phyloP scores from a whole-genome alignment of 1,140 invertebrate genomes.

The Rhopalosiphum maidis region DNA sequence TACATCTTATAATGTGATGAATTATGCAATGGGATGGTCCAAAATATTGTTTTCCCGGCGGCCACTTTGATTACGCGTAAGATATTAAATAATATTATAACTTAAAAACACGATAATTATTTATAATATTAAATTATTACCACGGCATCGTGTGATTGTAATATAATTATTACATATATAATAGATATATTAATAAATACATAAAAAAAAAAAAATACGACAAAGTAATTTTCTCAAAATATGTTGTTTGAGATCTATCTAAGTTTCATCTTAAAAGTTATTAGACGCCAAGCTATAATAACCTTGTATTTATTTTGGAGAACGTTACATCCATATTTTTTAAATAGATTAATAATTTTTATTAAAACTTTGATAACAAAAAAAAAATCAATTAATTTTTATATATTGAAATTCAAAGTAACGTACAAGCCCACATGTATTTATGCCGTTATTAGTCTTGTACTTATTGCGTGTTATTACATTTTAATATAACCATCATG shows the following conservation, averaged over 20 bases:
- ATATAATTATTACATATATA: neutral
- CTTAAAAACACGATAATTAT: neutral
- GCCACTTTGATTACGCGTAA: too few relatives aligned
- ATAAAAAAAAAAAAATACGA: neutral
- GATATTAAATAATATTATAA: neutral
- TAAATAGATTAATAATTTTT: too few relatives aligned
- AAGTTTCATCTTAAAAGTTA: neutral
- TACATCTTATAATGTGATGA: neutral
- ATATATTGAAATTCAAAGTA: too few relatives aligned
- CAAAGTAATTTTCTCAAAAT: neutral
- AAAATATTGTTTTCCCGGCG: neutral
- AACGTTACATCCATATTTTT: too few relatives aligned
- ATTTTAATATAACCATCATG: neutral
- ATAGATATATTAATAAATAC: neutral
- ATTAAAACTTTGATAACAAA: too few relatives aligned
- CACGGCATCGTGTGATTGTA: neutral
- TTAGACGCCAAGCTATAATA: neutral
- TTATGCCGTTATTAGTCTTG: too few relatives aligned
- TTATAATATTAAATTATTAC: neutral
- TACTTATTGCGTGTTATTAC: neutral
- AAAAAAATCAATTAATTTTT: too few relatives aligned
- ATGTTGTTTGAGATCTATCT: neutral
- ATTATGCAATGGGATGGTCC: constrained; percentile 14
- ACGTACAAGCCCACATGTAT: too few relatives aligned
- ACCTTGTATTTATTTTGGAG: too few relatives aligned